These are phyloP conservation scores for Gila orcuttii DNA, from an alignment of 2,113 vertebrate species.

Conservation along the genomic window DNA sequence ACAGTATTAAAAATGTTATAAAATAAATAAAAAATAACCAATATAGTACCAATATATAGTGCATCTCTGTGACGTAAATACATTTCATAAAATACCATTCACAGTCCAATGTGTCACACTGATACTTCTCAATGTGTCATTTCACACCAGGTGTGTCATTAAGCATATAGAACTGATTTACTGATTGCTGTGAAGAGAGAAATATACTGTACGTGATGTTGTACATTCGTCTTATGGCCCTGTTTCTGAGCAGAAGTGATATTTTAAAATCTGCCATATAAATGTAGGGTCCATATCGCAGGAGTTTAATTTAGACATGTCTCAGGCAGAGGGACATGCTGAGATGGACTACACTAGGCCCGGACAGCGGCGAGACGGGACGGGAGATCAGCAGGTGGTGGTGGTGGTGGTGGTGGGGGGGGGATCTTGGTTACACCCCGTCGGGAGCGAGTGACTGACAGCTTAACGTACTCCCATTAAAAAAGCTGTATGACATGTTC, in stretches of 20 bases:
- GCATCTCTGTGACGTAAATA: neutral
- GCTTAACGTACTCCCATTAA: constrained; percentile 57
- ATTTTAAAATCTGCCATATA: constrained; percentile 70
- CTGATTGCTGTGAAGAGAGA: neutral
- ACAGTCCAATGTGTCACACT: neutral
- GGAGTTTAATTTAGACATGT: constrained; percentile 54
- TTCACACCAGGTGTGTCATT: constrained; percentile 14
- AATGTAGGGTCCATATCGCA: constrained; percentile 41
- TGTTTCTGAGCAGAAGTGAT: constrained; percentile 72
- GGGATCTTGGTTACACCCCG: constrained; percentile 55
- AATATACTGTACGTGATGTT: neutral
- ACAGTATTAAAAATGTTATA: no score
- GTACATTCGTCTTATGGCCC: constrained; percentile 28
- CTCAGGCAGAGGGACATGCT: constrained; percentile 43
- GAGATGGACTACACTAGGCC: constrained; percentile 24
- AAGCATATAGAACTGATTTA: constrained; percentile 9
- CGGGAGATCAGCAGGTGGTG: constrained; percentile 51
- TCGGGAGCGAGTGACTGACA: constrained; percentile 57
- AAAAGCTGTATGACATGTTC: constrained; percentile 59
- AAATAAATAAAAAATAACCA: no score
- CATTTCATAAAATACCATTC: constrained; percentile 7
- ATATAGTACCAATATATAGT: neutral
- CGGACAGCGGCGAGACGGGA: constrained; percentile 39
- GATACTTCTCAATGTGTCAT: neutral
- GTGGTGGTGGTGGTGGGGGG: neutral